Conservation (phyloP, 2,888 invertebrate species). For the Escarpia spicata region DNA sequence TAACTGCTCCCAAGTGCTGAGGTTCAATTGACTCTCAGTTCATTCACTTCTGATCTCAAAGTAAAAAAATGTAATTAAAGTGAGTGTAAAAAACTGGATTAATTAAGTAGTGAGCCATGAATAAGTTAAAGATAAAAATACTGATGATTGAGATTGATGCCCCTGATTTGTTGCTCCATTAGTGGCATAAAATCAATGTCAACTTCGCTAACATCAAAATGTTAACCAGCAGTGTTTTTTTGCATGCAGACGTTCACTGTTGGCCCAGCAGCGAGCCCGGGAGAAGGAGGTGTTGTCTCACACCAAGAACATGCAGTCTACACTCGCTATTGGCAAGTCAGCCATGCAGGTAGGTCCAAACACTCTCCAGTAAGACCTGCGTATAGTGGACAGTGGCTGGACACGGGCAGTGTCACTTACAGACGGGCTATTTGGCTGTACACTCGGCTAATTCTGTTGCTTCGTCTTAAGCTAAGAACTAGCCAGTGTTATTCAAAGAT, state of each 20-base stretch:
- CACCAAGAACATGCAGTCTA: conserved; percentile 56
- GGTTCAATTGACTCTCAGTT: too few species aligned
- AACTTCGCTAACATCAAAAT: not conserved
- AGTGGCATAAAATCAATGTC: too few species aligned
- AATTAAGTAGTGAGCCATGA: too few species aligned
- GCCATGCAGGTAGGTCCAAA: conserved; percentile 55
- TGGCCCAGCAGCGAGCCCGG: conserved; percentile 61
- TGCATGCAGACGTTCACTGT: conserved; percentile 55
- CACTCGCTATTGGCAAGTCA: conserved; percentile 58
- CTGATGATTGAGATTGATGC: too few species aligned
- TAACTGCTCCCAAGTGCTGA: too few species aligned
- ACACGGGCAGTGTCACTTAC: not conserved
- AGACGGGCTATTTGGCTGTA: not conserved
- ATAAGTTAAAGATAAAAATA: too few species aligned
- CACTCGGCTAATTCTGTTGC: conserved; percentile 13
- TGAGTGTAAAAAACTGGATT: too few species aligned
- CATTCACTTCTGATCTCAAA: too few species aligned
- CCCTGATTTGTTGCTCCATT: too few species aligned
- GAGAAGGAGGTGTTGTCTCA: conserved; percentile 59
- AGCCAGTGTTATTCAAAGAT: not conserved
- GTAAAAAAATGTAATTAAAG: too few species aligned
- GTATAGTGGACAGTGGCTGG: conserved; percentile 21
- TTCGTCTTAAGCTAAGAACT: conserved; percentile 18
- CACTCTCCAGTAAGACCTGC: not conserved
- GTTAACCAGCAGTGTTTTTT: not conserved